Base-by-base conservation (phyloP, 2,113 vertebrate genomes). In the Xyliphius kryptos region DNA sequence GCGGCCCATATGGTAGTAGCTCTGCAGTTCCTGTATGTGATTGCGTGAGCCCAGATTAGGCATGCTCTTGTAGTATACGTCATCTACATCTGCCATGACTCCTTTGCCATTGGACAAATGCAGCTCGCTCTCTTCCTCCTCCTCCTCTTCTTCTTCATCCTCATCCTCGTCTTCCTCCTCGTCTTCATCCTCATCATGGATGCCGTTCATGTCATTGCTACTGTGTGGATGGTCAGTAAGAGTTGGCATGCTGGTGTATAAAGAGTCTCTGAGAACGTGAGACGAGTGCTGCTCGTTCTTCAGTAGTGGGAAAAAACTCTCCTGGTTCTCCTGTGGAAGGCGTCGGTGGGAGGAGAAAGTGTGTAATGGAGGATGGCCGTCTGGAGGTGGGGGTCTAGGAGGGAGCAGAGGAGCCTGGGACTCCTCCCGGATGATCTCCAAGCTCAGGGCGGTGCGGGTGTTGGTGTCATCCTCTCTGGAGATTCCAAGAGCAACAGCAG, bases 1-100 rank as follows among this genome's bases (percentile, higher is more conserved):
- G 2, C 94, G 92, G 17, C 95, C 94, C 82, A 98, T 90, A 83
- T 94, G 95, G 85, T 97, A 97, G 83, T 97, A 97, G 80, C 86
- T 91, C 81, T 97, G 94, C 73, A 97, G 91, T 82, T 95, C 92
- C 65, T 95, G 93, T 61, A 94, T 81, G 72, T 97, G 93, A 78
- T 92, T 93, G 74, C 92, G 85, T 82, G 92, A 91, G 85, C 95
- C 96, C 47, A 97, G 81, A 83, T 98, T 97, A 72, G 96, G 96
- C 96, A 98, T 97, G 85, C 95, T 98, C 83, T 98, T 98, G 82
- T 96, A 98, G 85, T 94, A 97, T 70, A 95, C 90, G 15, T 97
- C 96, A 0, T 97, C 95, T 1, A 86, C 74, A 15, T 97, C 86
- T 0, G 83, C 79, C 0, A 80, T 92, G 11, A 83, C 79, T 10